These are phyloP conservation scores for Poeciliopsis turrubarensis DNA, from an alignment of 2,113 vertebrate genomes.

Conservation along the genomic window DNA sequence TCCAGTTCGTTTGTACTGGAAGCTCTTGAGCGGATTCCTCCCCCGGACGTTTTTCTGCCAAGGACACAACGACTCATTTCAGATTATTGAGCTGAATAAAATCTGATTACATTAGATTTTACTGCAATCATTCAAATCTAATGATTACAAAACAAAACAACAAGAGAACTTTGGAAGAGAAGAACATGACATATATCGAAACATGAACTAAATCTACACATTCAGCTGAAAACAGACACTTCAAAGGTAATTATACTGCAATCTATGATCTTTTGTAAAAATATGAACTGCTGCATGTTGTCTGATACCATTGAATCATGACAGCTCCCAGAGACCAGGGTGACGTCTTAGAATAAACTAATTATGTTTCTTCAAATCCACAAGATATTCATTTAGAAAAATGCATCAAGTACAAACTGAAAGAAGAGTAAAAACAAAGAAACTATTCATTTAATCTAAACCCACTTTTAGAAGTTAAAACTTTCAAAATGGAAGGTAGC, in stretches of 20 bases:
- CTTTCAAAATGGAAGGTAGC: too few species aligned
- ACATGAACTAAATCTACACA: not conserved
- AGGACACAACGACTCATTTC: not conserved
- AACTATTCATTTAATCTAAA: not conserved
- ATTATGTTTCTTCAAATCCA: not conserved
- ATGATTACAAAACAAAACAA: not conserved
- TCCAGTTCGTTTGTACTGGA: constrained; percentile 60
- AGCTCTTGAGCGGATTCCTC: constrained; percentile 81
- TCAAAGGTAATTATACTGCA: not conserved
- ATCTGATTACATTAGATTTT: not conserved
- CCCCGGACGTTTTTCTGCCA: constrained; percentile 64
- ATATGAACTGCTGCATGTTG: too few species aligned
- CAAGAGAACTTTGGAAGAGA: not conserved
- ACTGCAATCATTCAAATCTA: too few species aligned
- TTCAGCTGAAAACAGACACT: not conserved
- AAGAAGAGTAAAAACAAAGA: not conserved
- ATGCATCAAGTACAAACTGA: not conserved
- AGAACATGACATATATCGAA: not conserved
- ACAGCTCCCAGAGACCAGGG: not conserved
- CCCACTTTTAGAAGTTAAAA: too few species aligned
- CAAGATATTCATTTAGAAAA: not conserved
- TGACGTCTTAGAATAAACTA: not conserved
- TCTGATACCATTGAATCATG: not conserved
- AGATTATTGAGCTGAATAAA: too few species aligned
- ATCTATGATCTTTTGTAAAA: too few species aligned